These are phyloP conservation scores for Scelioninae gen. 1 DNA, from an alignment of 2,888 invertebrate species.

Conservation along the genomic window DNA sequence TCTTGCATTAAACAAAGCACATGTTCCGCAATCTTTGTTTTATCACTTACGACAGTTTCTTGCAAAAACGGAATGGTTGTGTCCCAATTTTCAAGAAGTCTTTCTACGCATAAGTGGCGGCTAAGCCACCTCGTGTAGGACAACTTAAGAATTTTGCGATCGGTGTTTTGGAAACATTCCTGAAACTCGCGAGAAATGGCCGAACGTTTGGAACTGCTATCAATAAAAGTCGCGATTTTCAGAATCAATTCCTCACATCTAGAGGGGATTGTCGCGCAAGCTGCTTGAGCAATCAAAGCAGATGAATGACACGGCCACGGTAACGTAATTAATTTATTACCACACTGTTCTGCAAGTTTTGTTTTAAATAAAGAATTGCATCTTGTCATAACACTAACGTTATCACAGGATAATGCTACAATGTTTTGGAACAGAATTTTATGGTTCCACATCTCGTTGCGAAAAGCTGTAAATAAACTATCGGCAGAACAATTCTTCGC, in stretches of 20 bases:
- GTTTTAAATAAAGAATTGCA: slow-evolving; percentile 61
- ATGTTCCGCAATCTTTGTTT: slow-evolving; percentile 1
- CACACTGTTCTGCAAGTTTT: slow-evolving; percentile 9
- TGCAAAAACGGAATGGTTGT: slow-evolving; percentile 8
- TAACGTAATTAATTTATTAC: background rate
- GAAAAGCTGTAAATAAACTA: too few species aligned
- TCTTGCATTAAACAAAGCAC: background rate
- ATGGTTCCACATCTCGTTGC: slow-evolving; percentile 5
- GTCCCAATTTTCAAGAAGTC: slow-evolving; percentile 34
- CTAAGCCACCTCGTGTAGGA: slow-evolving; percentile 38
- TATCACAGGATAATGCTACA: slow-evolving; percentile 11
- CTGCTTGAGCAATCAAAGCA: slow-evolving; percentile 54
- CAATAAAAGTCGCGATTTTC: slow-evolving; percentile 17
- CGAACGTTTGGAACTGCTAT: slow-evolving; percentile 15
- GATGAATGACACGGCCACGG: slow-evolving; percentile 45
- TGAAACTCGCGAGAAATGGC: slow-evolving; percentile 44
- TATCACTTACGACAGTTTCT: slow-evolving; percentile 1
- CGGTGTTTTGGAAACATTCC: slow-evolving; percentile 7
- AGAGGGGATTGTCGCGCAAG: slow-evolving; percentile 35
- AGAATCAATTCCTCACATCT: slow-evolving; percentile 26
- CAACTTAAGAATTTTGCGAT: slow-evolving; percentile 15
- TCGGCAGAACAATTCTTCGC: slow-evolving; percentile 15
- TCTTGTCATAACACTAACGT: slow-evolving; percentile 72
- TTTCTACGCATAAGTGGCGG: slow-evolving; percentile 2
- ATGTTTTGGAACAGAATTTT: slow-evolving; percentile 19